A percentile compares a stretch with the other conserved stretches of the same genome.
phyloP scores from a whole-genome alignment of 2,888 invertebrate genomes.

The Hirtodrosophila cameraria region DNA sequence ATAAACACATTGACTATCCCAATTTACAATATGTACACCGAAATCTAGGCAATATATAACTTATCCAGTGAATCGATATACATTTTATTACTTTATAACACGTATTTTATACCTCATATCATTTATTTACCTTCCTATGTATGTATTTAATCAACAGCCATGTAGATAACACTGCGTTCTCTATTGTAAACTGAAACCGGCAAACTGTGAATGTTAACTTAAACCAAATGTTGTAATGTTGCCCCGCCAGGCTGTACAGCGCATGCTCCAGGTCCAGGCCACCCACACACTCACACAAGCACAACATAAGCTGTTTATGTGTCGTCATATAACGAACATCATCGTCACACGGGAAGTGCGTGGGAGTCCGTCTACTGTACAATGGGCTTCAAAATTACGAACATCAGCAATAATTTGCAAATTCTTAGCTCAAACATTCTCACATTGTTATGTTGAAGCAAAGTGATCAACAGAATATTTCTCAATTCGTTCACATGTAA shows the following conservation, averaged over 20 bases:
- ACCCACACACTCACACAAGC: conserved; percentile 8
- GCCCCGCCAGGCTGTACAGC: conserved; percentile 26
- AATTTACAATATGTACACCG: conserved; percentile 1
- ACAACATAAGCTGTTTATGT: conserved; percentile 15
- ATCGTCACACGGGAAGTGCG: conserved; percentile 12
- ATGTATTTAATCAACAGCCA: conserved; percentile 20
- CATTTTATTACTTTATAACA: conserved; percentile 19
- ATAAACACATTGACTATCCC: not conserved
- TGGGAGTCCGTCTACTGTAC: conserved; percentile 7
- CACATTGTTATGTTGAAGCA: no score
- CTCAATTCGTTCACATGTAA: conserved; percentile 16
- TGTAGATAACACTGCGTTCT: conserved; percentile 18
- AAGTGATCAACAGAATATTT: not conserved
- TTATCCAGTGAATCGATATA: conserved; percentile 31
- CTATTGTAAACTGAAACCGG: conserved; percentile 44
- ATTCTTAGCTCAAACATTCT: no score
- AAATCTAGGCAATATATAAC: not conserved
- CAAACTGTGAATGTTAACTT: conserved; percentile 58
- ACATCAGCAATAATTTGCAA: conserved; percentile 1
- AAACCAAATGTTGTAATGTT: conserved; percentile 13
- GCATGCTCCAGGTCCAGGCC: conserved; percentile 49
- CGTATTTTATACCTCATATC: conserved; percentile 3
- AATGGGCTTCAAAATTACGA: conserved; percentile 6
- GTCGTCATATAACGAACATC: conserved; percentile 4
- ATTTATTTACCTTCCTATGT: conserved; percentile 19